Evolutionary conservation across 2,888 invertebrate species (phyloP), one percentile per base, ranked within the genome.

Genomic region (Cryptus armator): DNA sequence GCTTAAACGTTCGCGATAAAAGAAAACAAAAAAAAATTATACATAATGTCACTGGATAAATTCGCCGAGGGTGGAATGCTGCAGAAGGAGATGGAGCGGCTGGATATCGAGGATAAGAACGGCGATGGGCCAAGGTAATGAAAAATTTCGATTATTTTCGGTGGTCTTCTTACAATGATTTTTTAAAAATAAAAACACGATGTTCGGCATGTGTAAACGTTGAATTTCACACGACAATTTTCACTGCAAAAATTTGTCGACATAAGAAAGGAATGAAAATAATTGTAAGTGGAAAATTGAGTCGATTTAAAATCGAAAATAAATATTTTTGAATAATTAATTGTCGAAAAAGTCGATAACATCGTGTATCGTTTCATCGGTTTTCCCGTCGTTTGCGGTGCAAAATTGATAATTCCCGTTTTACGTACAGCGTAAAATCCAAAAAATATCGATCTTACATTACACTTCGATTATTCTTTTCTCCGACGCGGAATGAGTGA

Each of bases 101-200:
- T 93, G 87, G 93, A 93, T 81, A 91, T 93, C 85, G 93, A 93
- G 83, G 93, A 93, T 83, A 93, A 93, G 87, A 93, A 93, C 85
- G 92, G 92, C 86, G 93, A 93, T 80, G 90, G 90, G 71, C 87
- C 89, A 86, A 93, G 93, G 93, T 93, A 93, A 70, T 37, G 10
- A 67, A 16, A 71, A 51, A 64, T 51, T 59, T 44, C 12, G 29
- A 37, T 67, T 51, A 48, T 70, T 62, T 37, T 51, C 19, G 43
- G 16, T 32, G 32, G 24, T 14, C 16, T 59, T 78, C 0, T 9
- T 37, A 6, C 6, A 37, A 37, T 9, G 37, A 37, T 56, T 51
- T 12, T 16, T 59, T 32, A 46, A 46, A 10, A 46, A 46, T 12
- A n/a, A n/a, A 29, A 32, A 29, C 29, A 24, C 24, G 24, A 24